phyloP scores from a whole-genome alignment of 2,888 invertebrate genomes.

The Lepidocyrtinus sp. region DNA sequence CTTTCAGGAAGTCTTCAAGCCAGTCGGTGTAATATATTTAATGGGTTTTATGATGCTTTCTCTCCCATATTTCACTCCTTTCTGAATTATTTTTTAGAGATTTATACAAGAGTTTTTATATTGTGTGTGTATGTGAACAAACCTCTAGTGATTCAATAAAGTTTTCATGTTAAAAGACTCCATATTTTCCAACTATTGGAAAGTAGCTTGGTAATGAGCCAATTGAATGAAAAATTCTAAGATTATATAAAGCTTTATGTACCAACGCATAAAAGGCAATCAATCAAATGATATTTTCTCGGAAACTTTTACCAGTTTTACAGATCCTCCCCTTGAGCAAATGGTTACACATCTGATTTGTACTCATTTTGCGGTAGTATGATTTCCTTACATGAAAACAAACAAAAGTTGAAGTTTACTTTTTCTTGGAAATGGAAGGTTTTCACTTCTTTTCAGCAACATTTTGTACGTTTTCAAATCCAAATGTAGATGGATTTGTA shows the following conservation, averaged over 20 bases:
- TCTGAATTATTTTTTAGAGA: background rate
- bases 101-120: background rate
- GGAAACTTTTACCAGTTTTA: no score
- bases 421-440: background rate
- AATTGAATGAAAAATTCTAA: background rate
- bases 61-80: background rate
- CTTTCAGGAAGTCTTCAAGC: background rate
- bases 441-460: background rate
- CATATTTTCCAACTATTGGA: background rate
- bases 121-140: no score
- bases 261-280: no score
- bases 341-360: slow-evolving; percentile 39
- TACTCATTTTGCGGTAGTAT: slow-evolving; percentile 52
- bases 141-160: background rate
- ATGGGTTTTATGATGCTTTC: background rate
- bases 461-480: no score
- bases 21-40: background rate
- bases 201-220: background rate
- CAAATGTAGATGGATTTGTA: no score
- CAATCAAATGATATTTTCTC: no score
- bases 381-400: background rate
- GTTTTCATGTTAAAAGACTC: background rate
- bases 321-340: background rate
- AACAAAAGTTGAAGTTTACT: background rate
- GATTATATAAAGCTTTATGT: background rate